Evolutionary conservation across 2,113 vertebrate genomes (phyloP), one percentile per base, ranked within the genome.

Genomic region (Sphaerodactylus townsendi): DNA sequence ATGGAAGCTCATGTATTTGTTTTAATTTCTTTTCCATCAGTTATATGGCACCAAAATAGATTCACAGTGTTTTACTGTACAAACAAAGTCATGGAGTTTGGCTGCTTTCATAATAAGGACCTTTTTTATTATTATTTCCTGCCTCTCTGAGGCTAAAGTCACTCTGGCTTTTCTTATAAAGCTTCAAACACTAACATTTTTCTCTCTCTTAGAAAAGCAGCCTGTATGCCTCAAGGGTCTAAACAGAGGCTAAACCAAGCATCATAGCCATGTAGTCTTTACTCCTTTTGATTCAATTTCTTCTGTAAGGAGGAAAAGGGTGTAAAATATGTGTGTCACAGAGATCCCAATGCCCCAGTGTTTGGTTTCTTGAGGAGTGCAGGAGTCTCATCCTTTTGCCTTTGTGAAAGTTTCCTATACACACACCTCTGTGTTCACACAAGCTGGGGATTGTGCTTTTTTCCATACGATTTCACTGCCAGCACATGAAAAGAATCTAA

Each of bases 391-490:
- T 48, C 33, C 66, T 30, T 23, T 46, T 17, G 53, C 35, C 17
- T 48, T 79, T 48, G 41, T 25, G 41, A 13, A 48, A 41, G 35
- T 69, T 71, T 75, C 79, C 37, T 28, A 17, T 25, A 48, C 71
- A 50, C 0, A 0, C 66, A 75, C 74, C 56, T 89, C 74, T 82
- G 46, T 3, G 82, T 15, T 85, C 64, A 46, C 66, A 69, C 11
- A 80, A 19, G 35, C 73, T 50, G 28, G 19, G n/a, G 7, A 0
- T 1, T 25, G 25, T 25, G 15, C 7, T 53, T 83, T 86, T 82
- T 72, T 59, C 82, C 39, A 1, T 73, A 88, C 76, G 76, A 82
- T 83, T 76, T 91, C 87, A 82, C 73, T 75, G 8, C 19, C 53
- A 81, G 62, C 85, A 87, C 72, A 15, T 46, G 35, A 9, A 50